Evolutionary conservation across 2,888 invertebrate species (phyloP).

Genomic region (Clostera curtula): DNA sequence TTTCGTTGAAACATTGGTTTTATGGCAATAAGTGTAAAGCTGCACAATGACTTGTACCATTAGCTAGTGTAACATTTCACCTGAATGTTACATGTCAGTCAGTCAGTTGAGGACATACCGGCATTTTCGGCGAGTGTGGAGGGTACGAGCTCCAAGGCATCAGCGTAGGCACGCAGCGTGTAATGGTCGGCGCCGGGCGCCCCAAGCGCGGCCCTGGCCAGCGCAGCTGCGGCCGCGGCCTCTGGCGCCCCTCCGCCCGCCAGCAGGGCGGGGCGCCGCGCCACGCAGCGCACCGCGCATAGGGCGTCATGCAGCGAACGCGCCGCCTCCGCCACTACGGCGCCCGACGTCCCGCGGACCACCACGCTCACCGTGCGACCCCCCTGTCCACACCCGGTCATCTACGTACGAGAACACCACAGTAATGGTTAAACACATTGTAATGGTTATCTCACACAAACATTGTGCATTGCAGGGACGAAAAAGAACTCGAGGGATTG

Average conservation of each 20-base stretch:
- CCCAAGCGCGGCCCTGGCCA: slow-evolving; percentile 87
- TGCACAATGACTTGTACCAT: too few relatives aligned
- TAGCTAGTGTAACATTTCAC: too few relatives aligned
- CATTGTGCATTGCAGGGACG: too few relatives aligned
- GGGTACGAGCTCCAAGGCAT: slow-evolving; percentile 88
- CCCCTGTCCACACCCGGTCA: slow-evolving; percentile 89
- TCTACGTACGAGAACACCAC: too few relatives aligned
- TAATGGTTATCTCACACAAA: too few relatives aligned
- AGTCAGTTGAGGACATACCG: slow-evolving; percentile 27
- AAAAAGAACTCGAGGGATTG: too few relatives aligned
- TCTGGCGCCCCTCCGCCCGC: slow-evolving; percentile 99
- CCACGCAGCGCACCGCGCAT: slow-evolving; percentile 95
- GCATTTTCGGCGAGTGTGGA: slow-evolving; percentile 69
- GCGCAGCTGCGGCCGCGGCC: slow-evolving; percentile 91
- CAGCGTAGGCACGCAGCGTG: slow-evolving; percentile 95
- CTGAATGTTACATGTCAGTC: neutral
- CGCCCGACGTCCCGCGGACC: slow-evolving; percentile 89
- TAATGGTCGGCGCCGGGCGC: slow-evolving; percentile 95
- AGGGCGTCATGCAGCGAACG: slow-evolving; percentile 94
- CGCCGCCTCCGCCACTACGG: slow-evolving; percentile 92
- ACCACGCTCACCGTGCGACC: slow-evolving; percentile 95
- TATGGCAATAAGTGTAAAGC: too few relatives aligned
- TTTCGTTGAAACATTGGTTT: too few relatives aligned
- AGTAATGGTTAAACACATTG: too few relatives aligned
- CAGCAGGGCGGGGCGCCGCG: slow-evolving; percentile 92